phyloP scores from a whole-genome alignment of 2,888 invertebrate genomes.

The Dasysyrphus albostriatus region DNA sequence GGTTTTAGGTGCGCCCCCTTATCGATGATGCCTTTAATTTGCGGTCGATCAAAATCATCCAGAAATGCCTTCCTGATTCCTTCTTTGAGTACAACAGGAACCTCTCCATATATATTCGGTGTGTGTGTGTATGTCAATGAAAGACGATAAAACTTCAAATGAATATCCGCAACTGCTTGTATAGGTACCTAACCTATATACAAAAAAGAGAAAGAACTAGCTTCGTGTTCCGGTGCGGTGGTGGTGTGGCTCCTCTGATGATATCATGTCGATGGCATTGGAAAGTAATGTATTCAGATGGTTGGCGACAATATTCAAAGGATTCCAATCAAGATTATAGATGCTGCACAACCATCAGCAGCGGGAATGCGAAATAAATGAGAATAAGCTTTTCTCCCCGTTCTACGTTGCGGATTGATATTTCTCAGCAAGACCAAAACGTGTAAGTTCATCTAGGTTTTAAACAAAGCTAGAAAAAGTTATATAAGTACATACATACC shows the following conservation, averaged over 20 bases:
- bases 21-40: no score
- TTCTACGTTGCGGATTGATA: slow-evolving; percentile 3
- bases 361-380: slow-evolving; percentile 45
- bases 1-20: no score
- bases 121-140: slow-evolving; percentile 31
- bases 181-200: no score
- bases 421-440: background rate
- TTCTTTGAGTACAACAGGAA: background rate
- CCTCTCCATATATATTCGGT: background rate
- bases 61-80: background rate
- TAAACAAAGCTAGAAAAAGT: background rate
- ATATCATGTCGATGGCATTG: slow-evolving; percentile 64
- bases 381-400: slow-evolving; percentile 28
- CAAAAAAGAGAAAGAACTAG: background rate
- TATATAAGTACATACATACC: background rate
- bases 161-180: background rate
- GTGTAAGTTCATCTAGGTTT: background rate
- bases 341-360: slow-evolving; percentile 36
- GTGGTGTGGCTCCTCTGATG: slow-evolving; percentile 48
- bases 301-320: slow-evolving; percentile 73
- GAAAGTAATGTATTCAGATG: slow-evolving; percentile 70
- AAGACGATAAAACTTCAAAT: slow-evolving; percentile 56
- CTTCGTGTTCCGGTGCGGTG: slow-evolving; percentile 14
- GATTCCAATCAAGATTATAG: slow-evolving; percentile 71
- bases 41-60: no score